Percentiles rank a stretch among this genome's conserved stretches.
Evolutionary conservation across 92 coral and sea anemone species (phyloP).

Genomic region (Bergia puertoricense): DNA sequence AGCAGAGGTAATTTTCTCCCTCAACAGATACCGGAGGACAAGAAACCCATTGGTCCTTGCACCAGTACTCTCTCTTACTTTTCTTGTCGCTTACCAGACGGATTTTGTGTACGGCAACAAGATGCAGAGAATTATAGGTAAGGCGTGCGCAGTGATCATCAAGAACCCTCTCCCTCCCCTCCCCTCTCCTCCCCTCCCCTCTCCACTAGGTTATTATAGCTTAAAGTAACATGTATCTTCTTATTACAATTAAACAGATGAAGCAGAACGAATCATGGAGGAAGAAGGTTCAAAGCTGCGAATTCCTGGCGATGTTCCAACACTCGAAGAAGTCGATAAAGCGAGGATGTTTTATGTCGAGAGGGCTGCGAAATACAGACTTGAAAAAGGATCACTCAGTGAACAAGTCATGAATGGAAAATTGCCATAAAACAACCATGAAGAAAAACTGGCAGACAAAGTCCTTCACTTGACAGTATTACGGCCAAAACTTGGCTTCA

Average conservation of each 20-base stretch:
- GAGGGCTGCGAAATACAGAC: background rate
- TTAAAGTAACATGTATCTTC: background rate
- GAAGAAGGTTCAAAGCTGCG: conserved; percentile 61
- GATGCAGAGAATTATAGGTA: conserved; percentile 83
- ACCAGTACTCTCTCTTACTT: conserved; percentile 83
- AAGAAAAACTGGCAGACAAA: background rate
- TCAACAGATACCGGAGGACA: conserved; percentile 70
- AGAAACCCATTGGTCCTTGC: conserved; percentile 69
- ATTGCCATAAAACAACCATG: background rate
- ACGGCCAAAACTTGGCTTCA: too few species aligned
- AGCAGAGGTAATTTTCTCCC: too few species aligned
- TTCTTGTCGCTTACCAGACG: conserved; percentile 88
- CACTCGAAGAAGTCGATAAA: conserved; percentile 71
- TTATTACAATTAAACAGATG: conserved; percentile 49
- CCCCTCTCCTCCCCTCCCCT: too few species aligned
- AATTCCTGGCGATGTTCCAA: conserved; percentile 78
- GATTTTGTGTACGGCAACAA: conserved; percentile 84
- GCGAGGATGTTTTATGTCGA: conserved; percentile 36
- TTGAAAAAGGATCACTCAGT: too few species aligned
- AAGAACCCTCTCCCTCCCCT: too few species aligned
- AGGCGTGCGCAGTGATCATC: background rate
- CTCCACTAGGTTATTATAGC: too few species aligned
- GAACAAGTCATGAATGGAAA: background rate
- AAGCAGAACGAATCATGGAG: conserved; percentile 83
- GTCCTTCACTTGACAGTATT: background rate